phyloP scores from a whole-genome alignment of 2,113 vertebrate species.

The Uria lomvia region DNA sequence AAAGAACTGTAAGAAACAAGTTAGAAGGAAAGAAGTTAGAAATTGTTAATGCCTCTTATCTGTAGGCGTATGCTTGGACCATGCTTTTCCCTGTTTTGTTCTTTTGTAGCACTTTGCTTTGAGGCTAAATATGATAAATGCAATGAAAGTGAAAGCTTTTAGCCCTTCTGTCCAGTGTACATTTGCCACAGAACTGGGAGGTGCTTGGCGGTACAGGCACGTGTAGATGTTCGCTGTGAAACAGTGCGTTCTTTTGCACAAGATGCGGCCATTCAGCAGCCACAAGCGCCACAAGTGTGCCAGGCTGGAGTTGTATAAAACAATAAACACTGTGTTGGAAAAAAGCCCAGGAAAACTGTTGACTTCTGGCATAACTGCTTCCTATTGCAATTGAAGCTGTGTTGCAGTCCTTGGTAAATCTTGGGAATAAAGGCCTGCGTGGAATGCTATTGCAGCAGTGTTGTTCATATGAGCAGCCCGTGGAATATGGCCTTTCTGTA shows the following conservation, averaged over 20 bases:
- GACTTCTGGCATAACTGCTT: slow-evolving; percentile 46
- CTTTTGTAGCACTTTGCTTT: background rate
- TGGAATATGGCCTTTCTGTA: background rate
- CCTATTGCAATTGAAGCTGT: slow-evolving; percentile 1
- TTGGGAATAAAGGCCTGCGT: background rate
- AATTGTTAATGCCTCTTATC: background rate
- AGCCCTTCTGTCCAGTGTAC: background rate
- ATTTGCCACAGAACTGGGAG: background rate
- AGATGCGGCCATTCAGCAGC: background rate
- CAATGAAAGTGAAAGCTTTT: background rate
- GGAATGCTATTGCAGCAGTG: background rate
- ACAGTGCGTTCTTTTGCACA: background rate
- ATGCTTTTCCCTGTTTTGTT: background rate
- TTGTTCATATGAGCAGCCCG: background rate
- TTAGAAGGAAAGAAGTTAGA: background rate
- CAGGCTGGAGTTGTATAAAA: background rate
- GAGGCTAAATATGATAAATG: background rate
- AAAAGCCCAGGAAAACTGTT: slow-evolving; percentile 48
- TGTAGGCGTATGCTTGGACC: background rate
- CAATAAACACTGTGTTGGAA: slow-evolving; percentile 32
- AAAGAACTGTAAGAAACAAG: background rate
- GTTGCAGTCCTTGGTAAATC: background rate
- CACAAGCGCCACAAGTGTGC: background rate
- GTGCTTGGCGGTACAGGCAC: background rate
- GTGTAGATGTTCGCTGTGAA: background rate